These are phyloP conservation scores for Bugula neritina DNA, from an alignment of 2,888 invertebrate genomes.

Conservation along the genomic window DNA sequence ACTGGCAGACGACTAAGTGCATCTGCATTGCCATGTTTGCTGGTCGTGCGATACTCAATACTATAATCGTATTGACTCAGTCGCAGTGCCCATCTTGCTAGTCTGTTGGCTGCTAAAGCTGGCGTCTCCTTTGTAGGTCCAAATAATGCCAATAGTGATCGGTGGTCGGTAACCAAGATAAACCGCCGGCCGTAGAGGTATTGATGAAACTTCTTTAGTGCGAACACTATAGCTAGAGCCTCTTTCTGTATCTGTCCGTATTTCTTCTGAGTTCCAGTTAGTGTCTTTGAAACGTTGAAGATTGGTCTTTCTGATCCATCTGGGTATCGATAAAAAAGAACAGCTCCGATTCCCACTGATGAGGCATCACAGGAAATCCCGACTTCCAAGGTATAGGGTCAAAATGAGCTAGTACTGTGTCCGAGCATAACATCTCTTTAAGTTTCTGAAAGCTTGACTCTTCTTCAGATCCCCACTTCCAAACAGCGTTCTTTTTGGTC, in stretches of 20 bases:
- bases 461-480: constrained; percentile 28
- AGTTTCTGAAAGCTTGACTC: constrained; percentile 24
- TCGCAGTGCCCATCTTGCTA: constrained; percentile 30
- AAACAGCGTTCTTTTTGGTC: constrained; percentile 27
- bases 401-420: constrained; percentile 30
- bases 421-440: constrained; percentile 26
- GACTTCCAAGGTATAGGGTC: constrained; percentile 28
- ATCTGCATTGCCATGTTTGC: constrained; percentile 31
- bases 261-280: constrained; percentile 26
- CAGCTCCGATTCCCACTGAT: constrained; percentile 31
- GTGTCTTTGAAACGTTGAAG: constrained; percentile 29
- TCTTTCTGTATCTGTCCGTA: constrained; percentile 32
- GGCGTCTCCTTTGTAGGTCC: too few relatives aligned
- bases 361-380: constrained; percentile 32
- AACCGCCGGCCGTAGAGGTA: constrained; percentile 29
- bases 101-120: constrained; percentile 26
- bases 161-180: constrained; percentile 28
- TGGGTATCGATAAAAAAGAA: constrained; percentile 30
- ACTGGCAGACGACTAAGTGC: constrained; percentile 31
- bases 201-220: constrained; percentile 30
- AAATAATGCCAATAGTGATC: too few relatives aligned
- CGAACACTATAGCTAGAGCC: constrained; percentile 30
- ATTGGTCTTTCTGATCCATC: constrained; percentile 31
- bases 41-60: constrained; percentile 28
- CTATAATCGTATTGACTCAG: constrained; percentile 30